Base-by-base conservation (phyloP, 2,113 vertebrate genomes). In the Emydura subglobosa region DNA sequence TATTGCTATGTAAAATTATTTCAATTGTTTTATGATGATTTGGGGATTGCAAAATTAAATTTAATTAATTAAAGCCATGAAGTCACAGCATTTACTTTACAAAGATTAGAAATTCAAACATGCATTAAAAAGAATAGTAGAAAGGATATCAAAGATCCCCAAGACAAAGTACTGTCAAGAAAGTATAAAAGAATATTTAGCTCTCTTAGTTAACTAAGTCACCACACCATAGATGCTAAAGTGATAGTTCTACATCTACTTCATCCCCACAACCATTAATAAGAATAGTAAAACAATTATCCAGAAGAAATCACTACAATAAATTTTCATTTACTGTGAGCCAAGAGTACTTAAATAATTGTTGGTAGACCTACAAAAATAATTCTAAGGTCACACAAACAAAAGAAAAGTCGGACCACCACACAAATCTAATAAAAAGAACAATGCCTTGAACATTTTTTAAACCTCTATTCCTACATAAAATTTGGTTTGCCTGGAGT, bases 51-150 rank as follows among this genome's bases (percentile, higher is more conserved):
- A 85, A 53, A 53, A 53, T 53, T 53, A 53, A 53, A 82, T 80
- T 96, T 42, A 90, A 76, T 91, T 88, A 94, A 94, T 85, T 82
- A 47, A 94, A 97, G 90, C 89, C 97, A 97, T 97, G 95, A 97
- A 97, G 96, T 96, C 93, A 31, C 94, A 92, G 87, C 94, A 96
- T 94, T 98, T 97, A 95, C 61, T 97, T 97, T 91, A 95, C 72
- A 91, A 95, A 94, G 93, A 83, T 92, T 86, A 97, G 95, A 91
- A 95, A 96, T 44, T 78, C 95, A 96, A 96, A 93, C 96, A 96
- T 91, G 47, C 87, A 92, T 96, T 87, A 98, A 93, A 82, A 97
- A 97, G 94, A 94, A 91, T 57, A 97, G 87, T 34, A 78, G 47
- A 61, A 91, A 42, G 72, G 89, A 90, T 29, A 95, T 16, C 89